Conservation (phyloP, 2,797 vertebrate genomes). For the Eleutherodactylus coqui region DNA sequence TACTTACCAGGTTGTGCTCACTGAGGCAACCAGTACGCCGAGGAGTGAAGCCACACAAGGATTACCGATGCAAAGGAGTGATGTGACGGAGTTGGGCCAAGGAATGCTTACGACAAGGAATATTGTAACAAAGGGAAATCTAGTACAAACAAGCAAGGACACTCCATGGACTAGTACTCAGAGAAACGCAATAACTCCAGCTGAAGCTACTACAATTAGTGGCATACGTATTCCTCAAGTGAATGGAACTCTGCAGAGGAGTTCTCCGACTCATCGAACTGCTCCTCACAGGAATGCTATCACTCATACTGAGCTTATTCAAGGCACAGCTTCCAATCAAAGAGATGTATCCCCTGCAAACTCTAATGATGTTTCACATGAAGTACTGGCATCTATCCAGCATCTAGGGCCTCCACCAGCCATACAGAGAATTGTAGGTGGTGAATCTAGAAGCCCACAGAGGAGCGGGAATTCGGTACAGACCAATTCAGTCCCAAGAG, state of each 20-base stretch:
- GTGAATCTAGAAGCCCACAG: slow-evolving; percentile 69
- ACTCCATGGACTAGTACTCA: slow-evolving; percentile 4
- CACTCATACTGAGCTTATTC: neutral
- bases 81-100: slow-evolving; percentile 14
- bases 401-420: neutral
- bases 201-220: neutral
- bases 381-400: no score
- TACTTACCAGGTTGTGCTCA: neutral
- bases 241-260: neutral
- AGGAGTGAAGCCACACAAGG: neutral
- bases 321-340: neutral
- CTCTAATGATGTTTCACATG: neutral
- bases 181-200: slow-evolving; percentile 14
- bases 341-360: neutral
- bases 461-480: slow-evolving; percentile 76
- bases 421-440: slow-evolving; percentile 68
- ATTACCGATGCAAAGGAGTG: slow-evolving; percentile 6
- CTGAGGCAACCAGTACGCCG: neutral
- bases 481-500: slow-evolving; percentile 72
- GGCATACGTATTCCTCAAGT: neutral
- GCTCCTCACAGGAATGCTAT: slow-evolving; percentile 9
- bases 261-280: neutral
- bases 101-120: neutral
- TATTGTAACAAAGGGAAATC: slow-evolving; percentile 24
- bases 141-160: slow-evolving; percentile 20